Evolutionary conservation across 2,888 invertebrate species (phyloP), one percentile per base, ranked within the genome.

Genomic region (Apotomis capreana): DNA sequence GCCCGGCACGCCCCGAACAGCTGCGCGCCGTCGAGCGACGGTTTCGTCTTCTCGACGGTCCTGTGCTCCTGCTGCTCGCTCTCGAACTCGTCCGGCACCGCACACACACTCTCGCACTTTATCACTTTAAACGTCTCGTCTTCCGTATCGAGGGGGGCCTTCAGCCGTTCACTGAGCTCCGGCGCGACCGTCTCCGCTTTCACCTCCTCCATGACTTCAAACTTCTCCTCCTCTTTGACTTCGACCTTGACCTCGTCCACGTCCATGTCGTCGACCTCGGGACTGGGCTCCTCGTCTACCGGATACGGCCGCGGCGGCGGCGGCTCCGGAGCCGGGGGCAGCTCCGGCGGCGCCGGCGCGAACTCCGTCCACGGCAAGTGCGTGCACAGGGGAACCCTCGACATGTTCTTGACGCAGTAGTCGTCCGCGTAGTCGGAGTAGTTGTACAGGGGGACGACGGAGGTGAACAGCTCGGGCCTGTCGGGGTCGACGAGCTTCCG

Each of bases 391-490:
- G 89, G 86, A 46, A 93, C 87, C 5, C 83, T 80, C 36, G 86
- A 78, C 82, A 91, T 78, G 75, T 93, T 93, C 78, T 94, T 94
- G 59, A 83, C 86, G 80, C 92, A 92, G 76, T 84, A 86, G 74
- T 94, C 93, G 81, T 92, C 91, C 46, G 93, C 92, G 80, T 93
- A 91, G 79, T 94, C 93, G 0, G 92, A 90, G 80, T 92, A 94
- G 61, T 89, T 90, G 83, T 91, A 92, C 6, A 92, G 82, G 0
- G 92, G 92, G 55, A 92, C 92, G 44, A 92, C 87, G 74, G 85
- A 88, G 73, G 88, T 77, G 86, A 91, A 94, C 5, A 93, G 87
- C 9, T 81, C 89, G n/a, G 88, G 83, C 3, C 78, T 75, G 12
- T 84, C 86, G 36, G 86, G 82, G 75, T 84, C 79, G 12, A 76